Percentiles rank a stretch among this genome's conserved stretches.
phyloP scores from a whole-genome alignment of 2,888 invertebrate species.

The Oligia fasciuncula region DNA sequence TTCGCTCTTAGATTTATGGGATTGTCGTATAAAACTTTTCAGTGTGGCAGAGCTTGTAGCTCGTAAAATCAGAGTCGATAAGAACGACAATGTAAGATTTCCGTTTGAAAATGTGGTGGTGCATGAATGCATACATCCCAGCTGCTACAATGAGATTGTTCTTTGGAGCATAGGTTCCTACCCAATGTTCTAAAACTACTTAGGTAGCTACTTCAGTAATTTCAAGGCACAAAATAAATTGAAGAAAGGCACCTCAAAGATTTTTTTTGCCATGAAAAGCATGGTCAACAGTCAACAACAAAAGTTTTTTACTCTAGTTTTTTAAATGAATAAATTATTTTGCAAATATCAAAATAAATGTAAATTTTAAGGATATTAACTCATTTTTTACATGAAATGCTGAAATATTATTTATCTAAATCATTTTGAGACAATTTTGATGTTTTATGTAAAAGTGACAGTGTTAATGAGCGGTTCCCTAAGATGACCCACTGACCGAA shows the following conservation, averaged over 20 bases:
- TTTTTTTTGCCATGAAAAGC: not conserved
- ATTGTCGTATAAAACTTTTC: conserved; percentile 30
- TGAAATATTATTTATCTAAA: no score
- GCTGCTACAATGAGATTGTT: conserved; percentile 32
- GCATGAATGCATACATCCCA: conserved; percentile 30
- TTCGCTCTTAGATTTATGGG: conserved; percentile 30
- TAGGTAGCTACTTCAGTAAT: not conserved
- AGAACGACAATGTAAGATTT: conserved; percentile 55
- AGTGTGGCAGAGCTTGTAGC: conserved; percentile 30
- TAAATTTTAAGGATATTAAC: no score
- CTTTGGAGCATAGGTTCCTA: not conserved
- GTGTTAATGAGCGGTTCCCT: no score
- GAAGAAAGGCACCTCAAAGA: not conserved
- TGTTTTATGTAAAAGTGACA: no score
- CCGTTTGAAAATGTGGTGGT: conserved; percentile 55
- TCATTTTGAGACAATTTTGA: no score
- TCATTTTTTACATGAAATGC: no score
- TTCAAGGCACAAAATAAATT: not conserved
- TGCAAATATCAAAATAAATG: not conserved
- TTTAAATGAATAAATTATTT: not conserved
- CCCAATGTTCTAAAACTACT: conserved; percentile 7
- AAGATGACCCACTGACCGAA: no score
- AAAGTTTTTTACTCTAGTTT: not conserved
- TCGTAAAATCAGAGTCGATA: conserved; percentile 61
- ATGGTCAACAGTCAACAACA: not conserved